These are phyloP conservation scores for Gnatocerus cornutus DNA, from an alignment of 2,888 invertebrate species.

Conservation along the genomic window DNA sequence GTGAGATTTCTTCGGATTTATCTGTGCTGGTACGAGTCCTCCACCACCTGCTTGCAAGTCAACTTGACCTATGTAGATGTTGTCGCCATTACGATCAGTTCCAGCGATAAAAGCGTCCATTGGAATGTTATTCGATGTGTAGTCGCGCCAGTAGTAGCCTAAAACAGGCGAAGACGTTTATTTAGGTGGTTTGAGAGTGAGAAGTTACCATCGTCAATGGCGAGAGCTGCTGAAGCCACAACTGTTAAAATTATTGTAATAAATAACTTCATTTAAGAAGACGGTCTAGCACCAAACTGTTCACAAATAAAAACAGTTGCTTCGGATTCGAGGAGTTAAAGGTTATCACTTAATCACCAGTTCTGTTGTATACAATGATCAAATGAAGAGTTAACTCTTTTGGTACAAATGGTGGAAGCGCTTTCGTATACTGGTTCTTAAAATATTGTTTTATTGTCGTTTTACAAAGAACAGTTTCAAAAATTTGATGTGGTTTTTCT, in stretches of 20 bases:
- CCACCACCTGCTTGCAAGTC: neutral
- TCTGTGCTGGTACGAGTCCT: neutral
- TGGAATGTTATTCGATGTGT: neutral
- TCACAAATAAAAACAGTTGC: neutral
- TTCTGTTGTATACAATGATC: neutral
- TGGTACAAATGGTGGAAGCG: too few relatives aligned
- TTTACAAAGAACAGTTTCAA: too few relatives aligned
- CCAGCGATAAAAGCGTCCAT: too few relatives aligned
- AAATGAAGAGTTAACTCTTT: too few relatives aligned
- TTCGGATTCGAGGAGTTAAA: neutral
- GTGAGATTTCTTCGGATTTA: neutral
- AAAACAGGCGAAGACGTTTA: too few relatives aligned
- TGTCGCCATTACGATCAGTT: too few relatives aligned
- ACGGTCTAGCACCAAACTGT: neutral
- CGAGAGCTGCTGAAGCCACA: neutral
- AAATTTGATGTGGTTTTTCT: too few relatives aligned
- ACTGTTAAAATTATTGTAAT: neutral
- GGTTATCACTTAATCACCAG: neutral
- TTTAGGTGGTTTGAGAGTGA: neutral
- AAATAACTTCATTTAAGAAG: neutral
- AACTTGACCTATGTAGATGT: neutral
- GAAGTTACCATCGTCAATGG: neutral
- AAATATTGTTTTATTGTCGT: too few relatives aligned
- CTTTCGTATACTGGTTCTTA: too few relatives aligned
- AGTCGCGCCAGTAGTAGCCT: constrained; percentile 2